Conservation (phyloP, 35 echinoderm and acorn worm species). For the Acanthaster planci region DNA sequence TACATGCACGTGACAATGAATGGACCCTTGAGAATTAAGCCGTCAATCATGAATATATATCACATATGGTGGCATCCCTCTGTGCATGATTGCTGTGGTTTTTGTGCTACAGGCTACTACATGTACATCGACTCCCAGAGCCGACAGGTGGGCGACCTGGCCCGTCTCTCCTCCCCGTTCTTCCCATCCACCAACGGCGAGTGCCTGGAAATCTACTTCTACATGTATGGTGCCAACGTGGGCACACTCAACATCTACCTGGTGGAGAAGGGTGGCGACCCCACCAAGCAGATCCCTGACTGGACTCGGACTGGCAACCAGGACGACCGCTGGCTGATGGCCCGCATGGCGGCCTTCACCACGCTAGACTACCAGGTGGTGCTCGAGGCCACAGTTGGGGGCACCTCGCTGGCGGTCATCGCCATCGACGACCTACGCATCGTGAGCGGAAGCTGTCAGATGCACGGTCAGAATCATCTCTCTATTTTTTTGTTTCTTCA, state of each 20-base stretch:
- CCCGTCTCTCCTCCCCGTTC: conserved; percentile 38
- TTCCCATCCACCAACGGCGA: conserved; percentile 15
- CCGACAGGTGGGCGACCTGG: neutral
- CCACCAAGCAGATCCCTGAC: conserved; percentile 22
- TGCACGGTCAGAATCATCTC: too few relatives aligned
- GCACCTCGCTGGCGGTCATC: conserved; percentile 38
- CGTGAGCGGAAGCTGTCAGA: conserved; percentile 29
- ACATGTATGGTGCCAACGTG: conserved; percentile 75
- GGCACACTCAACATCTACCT: conserved; percentile 73
- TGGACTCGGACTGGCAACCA: conserved; percentile 57
- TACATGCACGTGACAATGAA: too few relatives aligned
- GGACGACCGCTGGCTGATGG: conserved; percentile 61
- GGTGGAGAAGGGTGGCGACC: neutral
- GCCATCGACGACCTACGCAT: conserved; percentile 68
- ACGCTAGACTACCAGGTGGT: conserved; percentile 51
- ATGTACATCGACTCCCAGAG: conserved; percentile 42
- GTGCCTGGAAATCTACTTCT: conserved; percentile 72
- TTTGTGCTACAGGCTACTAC: conserved; percentile 51
- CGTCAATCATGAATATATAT: neutral
- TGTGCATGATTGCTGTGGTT: neutral
- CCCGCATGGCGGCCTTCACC: neutral
- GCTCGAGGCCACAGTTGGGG: conserved; percentile 48
- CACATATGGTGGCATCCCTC: too few relatives aligned
- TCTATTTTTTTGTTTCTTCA: too few relatives aligned
- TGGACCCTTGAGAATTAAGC: too few relatives aligned